A percentile compares a stretch with the other conserved stretches of the same genome.
Conservation (phyloP, 2,888 invertebrate species). For the Coleophora deauratella region DNA sequence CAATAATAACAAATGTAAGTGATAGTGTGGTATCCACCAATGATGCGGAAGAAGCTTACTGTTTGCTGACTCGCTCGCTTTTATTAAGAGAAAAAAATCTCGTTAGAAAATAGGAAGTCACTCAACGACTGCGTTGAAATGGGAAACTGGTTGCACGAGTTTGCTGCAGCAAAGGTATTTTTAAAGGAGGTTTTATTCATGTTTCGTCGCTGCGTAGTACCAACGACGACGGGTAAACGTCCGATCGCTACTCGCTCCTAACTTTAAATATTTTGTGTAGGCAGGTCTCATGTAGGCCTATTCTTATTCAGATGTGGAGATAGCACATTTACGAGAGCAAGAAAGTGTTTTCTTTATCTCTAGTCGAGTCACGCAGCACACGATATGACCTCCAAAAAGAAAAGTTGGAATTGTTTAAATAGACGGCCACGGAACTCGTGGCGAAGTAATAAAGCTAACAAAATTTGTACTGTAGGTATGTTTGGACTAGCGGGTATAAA, state of each 20-base stretch:
- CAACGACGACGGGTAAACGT: too few species aligned
- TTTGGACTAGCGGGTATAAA: too few species aligned
- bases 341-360: slow-evolving; percentile 20
- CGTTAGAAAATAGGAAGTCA: slow-evolving; percentile 70
- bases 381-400: slow-evolving; percentile 36
- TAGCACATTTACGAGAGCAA: too few species aligned
- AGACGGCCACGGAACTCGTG: slow-evolving; percentile 13
- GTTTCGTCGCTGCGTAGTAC: background rate
- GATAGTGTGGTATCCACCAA: slow-evolving; percentile 32
- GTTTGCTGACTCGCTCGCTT: slow-evolving; percentile 30
- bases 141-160: slow-evolving; percentile 48
- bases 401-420: slow-evolving; percentile 42
- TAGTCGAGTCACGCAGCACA: slow-evolving; percentile 33
- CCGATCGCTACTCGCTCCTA: too few species aligned
- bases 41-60: slow-evolving; percentile 40
- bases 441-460: too few species aligned
- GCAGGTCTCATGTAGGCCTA: too few species aligned
- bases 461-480: too few species aligned
- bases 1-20: too few species aligned
- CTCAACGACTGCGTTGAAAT: slow-evolving; percentile 15
- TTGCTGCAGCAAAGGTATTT: slow-evolving; percentile 42
- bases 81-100: slow-evolving; percentile 50
- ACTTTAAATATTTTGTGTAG: too few species aligned
- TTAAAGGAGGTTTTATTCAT: slow-evolving; percentile 8
- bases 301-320: too few species aligned